Conservation (phyloP, 1,140 invertebrate genomes). For the Panagrolaimus sp. region DNA sequence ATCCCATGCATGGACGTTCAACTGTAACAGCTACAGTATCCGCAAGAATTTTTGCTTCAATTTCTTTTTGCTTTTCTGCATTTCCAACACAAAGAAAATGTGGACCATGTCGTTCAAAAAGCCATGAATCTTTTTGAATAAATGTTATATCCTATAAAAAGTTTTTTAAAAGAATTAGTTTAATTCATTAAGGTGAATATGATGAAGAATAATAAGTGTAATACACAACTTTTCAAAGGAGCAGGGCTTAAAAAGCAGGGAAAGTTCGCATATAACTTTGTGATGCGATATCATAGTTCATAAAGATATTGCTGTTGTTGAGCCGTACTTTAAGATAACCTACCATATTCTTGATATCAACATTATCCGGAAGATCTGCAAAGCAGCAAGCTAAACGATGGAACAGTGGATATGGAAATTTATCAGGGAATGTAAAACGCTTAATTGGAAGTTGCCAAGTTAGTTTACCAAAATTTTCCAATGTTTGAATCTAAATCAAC, state of each 20-base stretch:
- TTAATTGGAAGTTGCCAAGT: background rate
- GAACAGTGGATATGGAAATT: background rate
- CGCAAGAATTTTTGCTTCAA: background rate
- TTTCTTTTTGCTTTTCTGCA: background rate
- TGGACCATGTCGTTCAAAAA: background rate
- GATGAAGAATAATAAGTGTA: too few species aligned
- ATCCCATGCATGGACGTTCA: background rate
- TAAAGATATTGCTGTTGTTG: too few species aligned
- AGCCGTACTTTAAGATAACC: too few species aligned
- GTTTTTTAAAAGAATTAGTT: too few species aligned
- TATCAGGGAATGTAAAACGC: conserved; percentile 1
- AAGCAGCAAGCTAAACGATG: background rate
- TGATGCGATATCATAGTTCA: too few species aligned
- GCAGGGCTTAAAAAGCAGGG: too few species aligned
- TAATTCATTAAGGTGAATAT: too few species aligned
- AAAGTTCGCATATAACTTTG: too few species aligned
- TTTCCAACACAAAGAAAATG: background rate
- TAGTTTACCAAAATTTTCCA: background rate
- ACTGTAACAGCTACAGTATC: background rate
- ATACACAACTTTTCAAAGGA: too few species aligned
- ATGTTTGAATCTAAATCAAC: too few species aligned
- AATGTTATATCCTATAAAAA: background rate
- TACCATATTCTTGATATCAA: conserved; percentile 3
- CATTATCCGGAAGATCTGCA: conserved; percentile 3
- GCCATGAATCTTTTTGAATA: background rate